A percentile compares a stretch with the other conserved stretches of the same genome.
These are phyloP conservation scores for Glyptemys insculpta DNA, from an alignment of 2,797 vertebrate genomes.

Conservation along the genomic window DNA sequence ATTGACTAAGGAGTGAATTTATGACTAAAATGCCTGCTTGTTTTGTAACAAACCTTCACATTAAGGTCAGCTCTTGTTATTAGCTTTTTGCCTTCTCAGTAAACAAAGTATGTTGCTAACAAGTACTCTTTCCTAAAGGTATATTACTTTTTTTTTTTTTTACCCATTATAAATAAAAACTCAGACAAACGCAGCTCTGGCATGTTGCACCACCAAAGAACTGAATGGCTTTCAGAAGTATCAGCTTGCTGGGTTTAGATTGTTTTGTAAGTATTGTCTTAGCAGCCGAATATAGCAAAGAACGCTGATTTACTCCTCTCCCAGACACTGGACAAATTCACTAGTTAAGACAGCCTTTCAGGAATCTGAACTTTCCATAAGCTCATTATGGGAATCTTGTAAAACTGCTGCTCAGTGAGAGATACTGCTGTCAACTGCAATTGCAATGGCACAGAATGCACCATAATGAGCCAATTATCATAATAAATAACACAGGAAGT, in stretches of 20 bases:
- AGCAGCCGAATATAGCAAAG: neutral
- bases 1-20: neutral
- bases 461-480: accelerated
- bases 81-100: neutral
- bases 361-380: neutral
- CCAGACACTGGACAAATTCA: neutral
- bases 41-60: neutral
- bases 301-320: neutral
- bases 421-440: neutral
- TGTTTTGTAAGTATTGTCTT: neutral
- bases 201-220: neutral
- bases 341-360: neutral
- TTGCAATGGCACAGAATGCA: accelerated
- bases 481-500: neutral
- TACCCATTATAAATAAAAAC: neutral
- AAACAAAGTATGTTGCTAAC: neutral
- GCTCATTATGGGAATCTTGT: neutral
- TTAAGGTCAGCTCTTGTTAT: neutral
- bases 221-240: neutral
- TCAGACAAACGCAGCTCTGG: neutral
- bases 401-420: accelerated
- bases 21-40: neutral
- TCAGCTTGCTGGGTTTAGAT: neutral
- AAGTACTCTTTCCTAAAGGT: neutral
- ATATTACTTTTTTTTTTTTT: neutral